Percentiles rank a stretch among this genome's conserved stretches.
These are phyloP conservation scores for Apotomis capreana DNA, from an alignment of 2,888 invertebrate species.

Conservation along the genomic window DNA sequence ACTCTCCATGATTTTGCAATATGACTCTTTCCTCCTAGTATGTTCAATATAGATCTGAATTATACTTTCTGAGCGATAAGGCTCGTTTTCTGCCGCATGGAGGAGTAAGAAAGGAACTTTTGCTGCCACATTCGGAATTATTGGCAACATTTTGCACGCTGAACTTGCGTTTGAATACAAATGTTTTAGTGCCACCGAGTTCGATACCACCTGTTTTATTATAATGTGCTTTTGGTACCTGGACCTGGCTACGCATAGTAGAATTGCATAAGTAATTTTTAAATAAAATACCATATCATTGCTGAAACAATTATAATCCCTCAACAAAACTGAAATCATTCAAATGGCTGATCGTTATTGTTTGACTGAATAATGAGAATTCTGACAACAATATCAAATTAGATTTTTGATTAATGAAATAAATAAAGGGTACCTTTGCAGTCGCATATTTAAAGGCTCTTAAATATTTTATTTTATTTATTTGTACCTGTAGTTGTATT, in stretches of 20 bases:
- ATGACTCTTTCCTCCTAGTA: constrained; percentile 43
- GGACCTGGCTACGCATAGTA: not conserved
- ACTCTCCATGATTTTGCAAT: constrained; percentile 56
- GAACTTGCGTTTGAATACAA: constrained; percentile 46
- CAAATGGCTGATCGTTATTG: too few relatives aligned
- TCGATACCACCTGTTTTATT: constrained; percentile 44
- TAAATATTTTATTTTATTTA: too few relatives aligned
- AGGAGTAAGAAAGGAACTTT: constrained; percentile 30
- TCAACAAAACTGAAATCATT: too few relatives aligned
- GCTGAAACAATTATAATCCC: too few relatives aligned
- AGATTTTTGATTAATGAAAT: too few relatives aligned
- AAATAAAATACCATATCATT: too few relatives aligned
- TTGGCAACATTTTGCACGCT: constrained; percentile 51
- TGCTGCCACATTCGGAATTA: constrained; percentile 49
- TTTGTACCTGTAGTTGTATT: too few relatives aligned
- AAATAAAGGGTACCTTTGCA: too few relatives aligned
- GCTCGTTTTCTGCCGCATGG: constrained; percentile 7
- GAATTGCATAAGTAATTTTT: not conserved
- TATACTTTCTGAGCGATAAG: constrained; percentile 1
- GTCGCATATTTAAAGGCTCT: too few relatives aligned
- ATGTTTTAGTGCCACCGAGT: constrained; percentile 41
- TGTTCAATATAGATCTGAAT: constrained; percentile 27
- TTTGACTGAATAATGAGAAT: too few relatives aligned
- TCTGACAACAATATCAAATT: too few relatives aligned
- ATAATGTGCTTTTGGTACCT: constrained; percentile 39